Evolutionary conservation across 2,797 vertebrate species (phyloP).

Genomic region (Aulostomus chinensis): DNA sequence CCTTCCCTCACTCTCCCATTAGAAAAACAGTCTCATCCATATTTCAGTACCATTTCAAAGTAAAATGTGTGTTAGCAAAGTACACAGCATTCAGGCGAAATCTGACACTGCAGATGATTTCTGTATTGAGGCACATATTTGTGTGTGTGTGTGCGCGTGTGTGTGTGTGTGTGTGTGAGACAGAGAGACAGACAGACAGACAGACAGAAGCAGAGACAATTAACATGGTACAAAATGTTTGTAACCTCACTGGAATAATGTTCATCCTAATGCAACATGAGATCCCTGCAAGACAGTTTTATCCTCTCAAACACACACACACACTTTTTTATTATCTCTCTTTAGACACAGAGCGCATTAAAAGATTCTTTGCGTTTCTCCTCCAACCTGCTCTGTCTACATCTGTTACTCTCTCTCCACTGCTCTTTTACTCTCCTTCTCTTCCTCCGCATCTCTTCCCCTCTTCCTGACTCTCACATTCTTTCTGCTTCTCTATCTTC

Average conservation of each 20-base stretch:
- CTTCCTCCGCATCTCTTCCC: no score
- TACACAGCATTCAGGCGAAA: conserved; percentile 61
- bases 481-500: not conserved
- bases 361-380: conserved; percentile 11
- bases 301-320: not conserved
- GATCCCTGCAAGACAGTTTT: conserved; percentile 1
- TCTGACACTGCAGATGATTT: conserved; percentile 55
- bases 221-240: conserved; percentile 28
- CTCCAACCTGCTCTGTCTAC: conserved; percentile 4
- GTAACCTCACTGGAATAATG: conserved; percentile 44
- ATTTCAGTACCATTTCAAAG: conserved; percentile 64
- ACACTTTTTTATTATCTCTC: conserved; percentile 2
- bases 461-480: no score
- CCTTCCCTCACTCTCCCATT: not conserved
- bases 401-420: conserved; percentile 11
- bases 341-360: conserved; percentile 1
- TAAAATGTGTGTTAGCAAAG: conserved; percentile 63
- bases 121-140: conserved; percentile 12
- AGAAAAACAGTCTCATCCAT: conserved; percentile 53
- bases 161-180: conserved; percentile 11
- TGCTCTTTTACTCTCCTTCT: not conserved
- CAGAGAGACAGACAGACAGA: not conserved
- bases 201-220: conserved; percentile 8
- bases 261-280: conserved; percentile 29
- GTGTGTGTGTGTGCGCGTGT: conserved; percentile 8